Percentiles rank a stretch among this genome's conserved stretches.
These are phyloP conservation scores for Uria aalge DNA, from an alignment of 2,113 vertebrate genomes.

Conservation along the genomic window DNA sequence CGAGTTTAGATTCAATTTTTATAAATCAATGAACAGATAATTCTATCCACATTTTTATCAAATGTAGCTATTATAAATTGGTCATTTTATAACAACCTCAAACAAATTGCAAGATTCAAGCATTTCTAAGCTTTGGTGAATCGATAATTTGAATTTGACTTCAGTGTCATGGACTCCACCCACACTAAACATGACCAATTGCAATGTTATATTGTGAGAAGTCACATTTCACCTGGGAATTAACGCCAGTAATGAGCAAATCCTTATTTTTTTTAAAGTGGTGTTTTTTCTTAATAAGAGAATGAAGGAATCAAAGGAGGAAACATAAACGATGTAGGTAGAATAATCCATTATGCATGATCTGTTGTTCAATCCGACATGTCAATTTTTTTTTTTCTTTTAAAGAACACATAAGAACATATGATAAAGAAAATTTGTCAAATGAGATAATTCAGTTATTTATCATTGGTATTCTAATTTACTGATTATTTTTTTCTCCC, in stretches of 20 bases:
- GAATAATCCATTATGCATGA: neutral
- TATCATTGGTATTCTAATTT: neutral
- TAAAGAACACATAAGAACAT: neutral
- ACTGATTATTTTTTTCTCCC: accelerated
- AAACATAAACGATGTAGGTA: neutral
- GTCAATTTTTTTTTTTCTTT: neutral
- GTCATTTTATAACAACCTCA: neutral
- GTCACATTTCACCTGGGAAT: neutral
- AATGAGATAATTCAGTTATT: neutral
- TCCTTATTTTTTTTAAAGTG: neutral
- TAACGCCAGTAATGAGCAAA: neutral
- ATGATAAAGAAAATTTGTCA: neutral
- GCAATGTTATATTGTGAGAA: neutral
- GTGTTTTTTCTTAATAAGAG: neutral
- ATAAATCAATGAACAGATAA: neutral
- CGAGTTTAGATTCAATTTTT: neutral
- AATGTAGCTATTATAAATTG: neutral
- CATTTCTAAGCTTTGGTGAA: neutral
- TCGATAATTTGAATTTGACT: neutral
- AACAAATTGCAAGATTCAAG: neutral
- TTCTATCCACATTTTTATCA: neutral
- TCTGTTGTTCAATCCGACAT: neutral
- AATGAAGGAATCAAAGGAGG: neutral
- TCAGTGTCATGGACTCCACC: neutral
- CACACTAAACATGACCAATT: neutral